Evolutionary conservation across 2,797 vertebrate species (phyloP), one percentile per base, ranked within the genome.

Genomic region (Euphonia xanthogaster): DNA sequence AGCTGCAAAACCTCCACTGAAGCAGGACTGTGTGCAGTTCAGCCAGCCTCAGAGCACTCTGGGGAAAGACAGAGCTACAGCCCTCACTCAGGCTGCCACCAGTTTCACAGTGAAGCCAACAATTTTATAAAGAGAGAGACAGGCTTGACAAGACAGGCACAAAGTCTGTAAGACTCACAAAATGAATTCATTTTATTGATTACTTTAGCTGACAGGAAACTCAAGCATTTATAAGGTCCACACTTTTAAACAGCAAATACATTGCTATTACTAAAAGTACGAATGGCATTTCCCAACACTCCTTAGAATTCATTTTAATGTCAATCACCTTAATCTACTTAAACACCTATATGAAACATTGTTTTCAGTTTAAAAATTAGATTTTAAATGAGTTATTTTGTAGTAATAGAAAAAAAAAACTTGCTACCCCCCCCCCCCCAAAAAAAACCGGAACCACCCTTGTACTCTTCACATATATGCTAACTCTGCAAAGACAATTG

Each of bases 201-300:
- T 60, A n/a, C 10, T 76, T 66, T 22, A 77, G 37, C 42, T 75
- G 50, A 45, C 37, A 81, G 70, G 54, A 95, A 94, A 94, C 81
- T 78, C 39, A 78, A 51, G 55, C 85, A 93, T 84, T 96, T 93
- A 86, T 76, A 94, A 91, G 78, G 54, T 27, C 37, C 73, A 63
- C 37, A 18, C 7, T 66, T 27, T 71, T 50, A 89, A 42, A 74
- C 12, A 21, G 19, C 37, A 60, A 60, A 60, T 62, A 83, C 0
- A 3, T 6, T 51, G 14, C 17, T 37, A 44, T 31, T 2, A 48
- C 28, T 80, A 44, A 10, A 95, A 79, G 18, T 44, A 84, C 14
- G 20, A 86, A 73, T n/a, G 42, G 67, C 31, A 15, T 45, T 91
- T 88, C 14, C 40, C 58, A 80, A n/a, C 8, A 55, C 7, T 39